Evolutionary conservation across 2,888 invertebrate species (phyloP).

Genomic region (Lasioglossum malachurum): DNA sequence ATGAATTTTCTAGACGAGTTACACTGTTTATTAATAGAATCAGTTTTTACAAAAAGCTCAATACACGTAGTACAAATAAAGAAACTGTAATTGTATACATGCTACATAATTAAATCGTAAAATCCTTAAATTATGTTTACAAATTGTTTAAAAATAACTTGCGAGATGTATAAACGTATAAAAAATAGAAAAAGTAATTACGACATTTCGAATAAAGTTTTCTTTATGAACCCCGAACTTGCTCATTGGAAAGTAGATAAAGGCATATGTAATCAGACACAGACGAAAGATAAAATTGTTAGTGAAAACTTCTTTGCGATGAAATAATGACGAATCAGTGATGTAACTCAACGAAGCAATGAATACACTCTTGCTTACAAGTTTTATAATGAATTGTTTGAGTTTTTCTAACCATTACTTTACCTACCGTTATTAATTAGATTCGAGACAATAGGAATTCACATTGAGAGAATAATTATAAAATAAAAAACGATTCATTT

Average conservation of each 20-base stretch:
- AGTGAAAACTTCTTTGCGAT: not conserved
- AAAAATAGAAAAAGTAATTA: not conserved
- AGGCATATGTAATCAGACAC: slow-evolving; percentile 8
- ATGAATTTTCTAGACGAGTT: not conserved
- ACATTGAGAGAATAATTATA: not conserved
- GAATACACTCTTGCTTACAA: not conserved
- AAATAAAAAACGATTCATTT: slow-evolving; percentile 14
- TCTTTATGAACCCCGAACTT: not conserved
- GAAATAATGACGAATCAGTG: not conserved
- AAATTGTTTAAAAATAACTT: not conserved
- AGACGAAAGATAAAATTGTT: not conserved
- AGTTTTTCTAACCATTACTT: not conserved
- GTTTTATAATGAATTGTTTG: not conserved
- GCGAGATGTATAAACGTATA: not conserved
- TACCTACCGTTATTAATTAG: not conserved
- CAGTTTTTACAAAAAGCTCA: not conserved
- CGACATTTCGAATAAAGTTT: not conserved
- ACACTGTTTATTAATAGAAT: not conserved
- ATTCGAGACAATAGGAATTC: not conserved
- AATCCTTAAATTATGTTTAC: slow-evolving; percentile 5
- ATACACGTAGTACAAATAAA: not conserved
- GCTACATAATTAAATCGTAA: not conserved
- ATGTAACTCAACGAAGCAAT: not conserved
- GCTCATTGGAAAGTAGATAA: not conserved
- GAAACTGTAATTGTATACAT: not conserved